Evolutionary conservation across 2,888 invertebrate genomes (phyloP).

Genomic region (Tenodera sinensis): DNA sequence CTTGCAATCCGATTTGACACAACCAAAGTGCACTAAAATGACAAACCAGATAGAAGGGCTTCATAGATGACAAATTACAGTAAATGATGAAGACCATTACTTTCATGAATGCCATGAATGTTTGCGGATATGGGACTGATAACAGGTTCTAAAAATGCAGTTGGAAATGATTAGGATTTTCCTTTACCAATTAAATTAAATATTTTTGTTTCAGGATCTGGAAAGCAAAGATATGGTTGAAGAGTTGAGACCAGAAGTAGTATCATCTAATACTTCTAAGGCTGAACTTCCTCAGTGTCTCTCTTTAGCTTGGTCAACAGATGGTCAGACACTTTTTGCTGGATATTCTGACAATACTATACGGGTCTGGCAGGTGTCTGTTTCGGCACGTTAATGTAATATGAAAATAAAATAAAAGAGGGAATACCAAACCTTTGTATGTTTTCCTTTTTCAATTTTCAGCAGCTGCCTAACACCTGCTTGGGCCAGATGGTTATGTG

Average conservation of each 20-base stretch:
- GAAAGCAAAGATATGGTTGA: constrained; percentile 99
- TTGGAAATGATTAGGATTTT: background rate
- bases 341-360: constrained; percentile 98
- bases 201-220: constrained; percentile 65
- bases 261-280: constrained; percentile 63
- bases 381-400: constrained; percentile 15
- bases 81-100: constrained; percentile 17
- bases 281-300: constrained; percentile 93
- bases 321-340: constrained; percentile 97
- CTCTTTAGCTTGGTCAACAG: constrained; percentile 97
- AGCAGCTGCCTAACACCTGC: too few species aligned
- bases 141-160: background rate
- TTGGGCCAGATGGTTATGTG: too few species aligned
- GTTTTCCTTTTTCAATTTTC: too few species aligned
- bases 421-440: too few species aligned
- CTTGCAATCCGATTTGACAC: too few species aligned
- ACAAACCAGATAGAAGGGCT: too few species aligned
- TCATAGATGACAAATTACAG: too few species aligned
- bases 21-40: too few species aligned
- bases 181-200: background rate
- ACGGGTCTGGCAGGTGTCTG: constrained; percentile 92
- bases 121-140: constrained; percentile 40
- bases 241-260: constrained; percentile 94
- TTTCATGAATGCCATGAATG: constrained; percentile 34
- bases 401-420: too few species aligned